phyloP scores from a whole-genome alignment of 2,797 vertebrate species.

The Phylloscopus collybita region DNA sequence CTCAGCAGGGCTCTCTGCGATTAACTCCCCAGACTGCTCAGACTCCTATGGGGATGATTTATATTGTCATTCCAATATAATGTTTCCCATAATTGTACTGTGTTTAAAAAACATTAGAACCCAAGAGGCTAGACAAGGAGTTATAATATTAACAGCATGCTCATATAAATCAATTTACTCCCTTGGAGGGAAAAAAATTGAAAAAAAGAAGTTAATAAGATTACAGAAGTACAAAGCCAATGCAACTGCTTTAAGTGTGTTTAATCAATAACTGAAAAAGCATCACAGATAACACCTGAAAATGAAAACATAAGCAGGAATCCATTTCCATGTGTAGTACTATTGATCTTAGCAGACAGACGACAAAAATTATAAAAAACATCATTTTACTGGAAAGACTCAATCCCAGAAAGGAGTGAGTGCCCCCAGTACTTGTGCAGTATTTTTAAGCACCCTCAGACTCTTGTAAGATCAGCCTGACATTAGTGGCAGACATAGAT shows the following conservation, averaged over 20 bases:
- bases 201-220: constrained; percentile 24
- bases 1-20: constrained; percentile 61
- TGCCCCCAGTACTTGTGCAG: not conserved
- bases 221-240: constrained; percentile 25
- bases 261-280: constrained; percentile 47
- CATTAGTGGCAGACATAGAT: not conserved
- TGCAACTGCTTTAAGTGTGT: not conserved
- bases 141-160: constrained; percentile 72
- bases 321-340: not conserved
- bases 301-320: constrained; percentile 13
- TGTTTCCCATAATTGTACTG: constrained; percentile 71
- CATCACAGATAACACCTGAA: not conserved
- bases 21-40: constrained; percentile 50
- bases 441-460: not conserved
- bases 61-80: constrained; percentile 72
- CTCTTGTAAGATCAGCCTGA: not conserved
- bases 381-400: not conserved
- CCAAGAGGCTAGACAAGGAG: constrained; percentile 72
- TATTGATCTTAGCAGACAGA: not conserved
- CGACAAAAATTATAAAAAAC: not conserved
- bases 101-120: constrained; percentile 74
- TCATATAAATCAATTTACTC: constrained; percentile 81
- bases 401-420: not conserved
- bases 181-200: constrained; percentile 46
- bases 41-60: constrained; percentile 72